Evolutionary conservation across 2,113 vertebrate genomes (phyloP).

Genomic region (Phalacrocorax brasilianus): DNA sequence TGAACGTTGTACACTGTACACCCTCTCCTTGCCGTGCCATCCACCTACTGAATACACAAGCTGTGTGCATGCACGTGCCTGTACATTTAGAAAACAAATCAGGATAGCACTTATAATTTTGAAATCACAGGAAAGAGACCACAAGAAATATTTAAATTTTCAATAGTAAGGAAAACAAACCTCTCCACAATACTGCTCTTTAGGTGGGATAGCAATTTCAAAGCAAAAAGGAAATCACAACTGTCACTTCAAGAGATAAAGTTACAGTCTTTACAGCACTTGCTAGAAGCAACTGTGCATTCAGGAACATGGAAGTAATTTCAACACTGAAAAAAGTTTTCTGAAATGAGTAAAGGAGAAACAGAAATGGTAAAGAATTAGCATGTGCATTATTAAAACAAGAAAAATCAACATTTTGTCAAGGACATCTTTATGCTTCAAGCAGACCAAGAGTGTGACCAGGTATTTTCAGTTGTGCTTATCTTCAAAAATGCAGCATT

Average conservation of each 20-base stretch:
- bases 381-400: neutral
- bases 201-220: neutral
- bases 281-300: neutral
- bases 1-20: neutral
- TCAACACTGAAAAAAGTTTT: neutral
- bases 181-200: neutral
- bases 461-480: neutral
- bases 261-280: neutral
- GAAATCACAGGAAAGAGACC: neutral
- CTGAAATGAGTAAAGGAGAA: neutral
- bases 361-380: neutral
- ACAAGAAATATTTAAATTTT: neutral
- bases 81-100: neutral
- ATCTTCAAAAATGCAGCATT: neutral
- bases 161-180: neutral
- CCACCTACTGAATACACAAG: neutral
- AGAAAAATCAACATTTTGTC: neutral
- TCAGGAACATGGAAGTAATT: neutral
- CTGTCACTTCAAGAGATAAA: neutral
- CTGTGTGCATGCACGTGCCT: rapidly evolving
- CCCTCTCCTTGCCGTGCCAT: neutral
- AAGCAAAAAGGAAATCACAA: neutral
- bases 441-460: neutral
- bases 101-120: neutral
- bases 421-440: neutral